Evolutionary conservation across 2,888 invertebrate genomes (phyloP).

Genomic region (Polietes domitor): DNA sequence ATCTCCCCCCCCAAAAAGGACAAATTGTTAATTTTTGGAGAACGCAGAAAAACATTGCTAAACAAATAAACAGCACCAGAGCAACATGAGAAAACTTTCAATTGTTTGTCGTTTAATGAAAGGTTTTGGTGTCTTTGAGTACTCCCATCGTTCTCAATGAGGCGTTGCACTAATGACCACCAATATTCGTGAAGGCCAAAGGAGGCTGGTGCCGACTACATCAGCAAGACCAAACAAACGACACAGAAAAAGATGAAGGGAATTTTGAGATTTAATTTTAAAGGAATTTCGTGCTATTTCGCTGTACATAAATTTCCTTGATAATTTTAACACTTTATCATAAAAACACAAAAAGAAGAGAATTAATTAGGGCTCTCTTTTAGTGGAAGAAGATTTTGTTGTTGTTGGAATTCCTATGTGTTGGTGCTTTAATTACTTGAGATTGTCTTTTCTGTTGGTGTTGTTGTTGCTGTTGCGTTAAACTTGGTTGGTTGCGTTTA

Average conservation of each 20-base stretch:
- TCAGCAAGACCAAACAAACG: background rate
- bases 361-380: constrained; percentile 4
- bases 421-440: background rate
- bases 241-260: constrained; percentile 38
- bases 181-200: constrained; percentile 2
- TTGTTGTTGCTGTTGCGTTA: background rate
- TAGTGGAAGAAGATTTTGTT: background rate
- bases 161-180: constrained; percentile 33
- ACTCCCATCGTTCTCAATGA: constrained; percentile 18
- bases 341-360: background rate
- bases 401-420: background rate
- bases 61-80: constrained; percentile 28
- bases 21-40: constrained; percentile 5
- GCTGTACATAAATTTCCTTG: constrained; percentile 41
- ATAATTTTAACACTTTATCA: constrained; percentile 37
- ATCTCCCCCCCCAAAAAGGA: background rate
- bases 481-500: background rate
- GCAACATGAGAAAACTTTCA: constrained; percentile 23
- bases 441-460: background rate
- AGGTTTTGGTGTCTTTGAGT: background rate
- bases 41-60: background rate
- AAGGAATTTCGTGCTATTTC: constrained; percentile 25
- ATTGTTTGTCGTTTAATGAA: constrained; percentile 34
- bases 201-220: background rate
- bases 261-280: constrained; percentile 27